phyloP scores from a whole-genome alignment of 2,113 vertebrate genomes.

The Halcyon malimbica region DNA sequence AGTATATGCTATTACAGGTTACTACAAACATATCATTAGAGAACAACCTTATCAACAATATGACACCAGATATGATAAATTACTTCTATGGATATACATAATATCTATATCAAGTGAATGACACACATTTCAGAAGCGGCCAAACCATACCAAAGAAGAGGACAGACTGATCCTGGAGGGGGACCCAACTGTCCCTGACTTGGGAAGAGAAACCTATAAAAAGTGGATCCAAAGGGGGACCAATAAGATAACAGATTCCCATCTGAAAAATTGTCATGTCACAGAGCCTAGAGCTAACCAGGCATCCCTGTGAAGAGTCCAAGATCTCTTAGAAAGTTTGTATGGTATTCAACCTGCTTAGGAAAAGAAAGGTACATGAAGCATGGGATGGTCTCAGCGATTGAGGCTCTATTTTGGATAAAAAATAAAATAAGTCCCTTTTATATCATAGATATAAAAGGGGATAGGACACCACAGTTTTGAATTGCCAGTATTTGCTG shows the following conservation, averaged over 20 bases:
- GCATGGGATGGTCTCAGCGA: background rate
- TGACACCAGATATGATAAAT: background rate
- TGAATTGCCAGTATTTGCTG: background rate
- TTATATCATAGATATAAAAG: background rate
- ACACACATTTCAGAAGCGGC: background rate
- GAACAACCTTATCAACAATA: background rate
- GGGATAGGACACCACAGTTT: background rate
- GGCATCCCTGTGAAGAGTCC: fast-evolving
- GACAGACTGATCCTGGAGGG: background rate
- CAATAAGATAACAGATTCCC: background rate
- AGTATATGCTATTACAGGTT: background rate
- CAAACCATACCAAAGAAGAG: background rate
- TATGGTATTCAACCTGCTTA: background rate
- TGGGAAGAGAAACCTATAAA: background rate
- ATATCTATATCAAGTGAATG: background rate
- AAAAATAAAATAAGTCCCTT: background rate
- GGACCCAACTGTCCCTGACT: background rate
- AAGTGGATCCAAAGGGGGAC: background rate
- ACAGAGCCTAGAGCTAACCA: background rate
- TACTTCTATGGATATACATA: background rate
- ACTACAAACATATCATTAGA: background rate
- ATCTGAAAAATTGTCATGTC: background rate
- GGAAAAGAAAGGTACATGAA: background rate
- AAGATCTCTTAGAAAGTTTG: background rate
- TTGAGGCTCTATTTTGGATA: background rate